Evolutionary conservation across 30 jellyfish, hydroid and myxozoan species (phyloP).

Genomic region (Turritopsis rubra): DNA sequence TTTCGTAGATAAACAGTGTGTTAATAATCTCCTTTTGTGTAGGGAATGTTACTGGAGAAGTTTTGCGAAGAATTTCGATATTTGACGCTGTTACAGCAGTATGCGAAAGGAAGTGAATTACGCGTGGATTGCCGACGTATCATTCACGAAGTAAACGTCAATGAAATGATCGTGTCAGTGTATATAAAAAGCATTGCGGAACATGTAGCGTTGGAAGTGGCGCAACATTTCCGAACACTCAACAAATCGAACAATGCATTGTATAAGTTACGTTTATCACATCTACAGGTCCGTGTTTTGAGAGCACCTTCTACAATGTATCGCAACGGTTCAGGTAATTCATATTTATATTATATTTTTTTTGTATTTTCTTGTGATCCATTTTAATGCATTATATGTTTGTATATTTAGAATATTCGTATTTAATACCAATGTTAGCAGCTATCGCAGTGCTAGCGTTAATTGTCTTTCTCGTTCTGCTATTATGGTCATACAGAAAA

Average conservation of each 20-base stretch:
- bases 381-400: neutral
- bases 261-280: slow-evolving; percentile 53
- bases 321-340: neutral
- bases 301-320: neutral
- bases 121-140: slow-evolving; percentile 17
- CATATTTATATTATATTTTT: neutral
- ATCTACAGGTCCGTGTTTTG: slow-evolving; percentile 41
- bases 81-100: slow-evolving; percentile 43
- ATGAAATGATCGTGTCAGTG: slow-evolving; percentile 45
- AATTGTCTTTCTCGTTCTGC: slow-evolving; percentile 43
- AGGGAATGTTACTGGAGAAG: slow-evolving; percentile 64
- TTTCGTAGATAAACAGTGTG: neutral
- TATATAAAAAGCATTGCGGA: slow-evolving; percentile 59
- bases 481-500: slow-evolving; percentile 26
- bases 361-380: neutral
- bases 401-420: slow-evolving; percentile 39
- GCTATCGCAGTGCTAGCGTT: slow-evolving; percentile 48
- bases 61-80: slow-evolving; percentile 60
- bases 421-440: slow-evolving; percentile 68
- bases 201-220: slow-evolving; percentile 68
- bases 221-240: slow-evolving; percentile 36
- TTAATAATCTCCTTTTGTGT: neutral
- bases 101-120: slow-evolving; percentile 23
- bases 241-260: slow-evolving; percentile 20
- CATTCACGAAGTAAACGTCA: neutral